Base-by-base conservation (phyloP, 2,888 invertebrate species). In the Suillia variegata region DNA sequence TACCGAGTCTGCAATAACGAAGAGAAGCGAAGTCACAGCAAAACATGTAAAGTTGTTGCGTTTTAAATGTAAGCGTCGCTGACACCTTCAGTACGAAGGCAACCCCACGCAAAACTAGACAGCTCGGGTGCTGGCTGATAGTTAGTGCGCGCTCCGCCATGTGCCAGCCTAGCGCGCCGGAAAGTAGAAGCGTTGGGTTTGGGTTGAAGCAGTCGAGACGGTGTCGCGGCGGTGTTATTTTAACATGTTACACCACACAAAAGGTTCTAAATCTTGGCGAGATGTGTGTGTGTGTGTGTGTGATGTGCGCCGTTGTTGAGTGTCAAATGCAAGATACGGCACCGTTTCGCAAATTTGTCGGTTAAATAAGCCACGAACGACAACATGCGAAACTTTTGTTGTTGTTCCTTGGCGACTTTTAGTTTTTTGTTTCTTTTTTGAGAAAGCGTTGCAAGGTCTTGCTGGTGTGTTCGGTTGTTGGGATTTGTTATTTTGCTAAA, bases 61-160 rank as follows among this genome's bases (percentile, higher is more conserved):
- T 38, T 45, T 13, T 45, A 45, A 8, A 4, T n/a, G 38, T 33
- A 33, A 12, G 33, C 17, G 12, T 49, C 12, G 13, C 20, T 31
- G 31, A 17, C 52, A 52, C 34, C 52, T 52, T 33, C n/a, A n/a
- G n/a, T n/a, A n/a, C n/a, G n/a, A n/a, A n/a, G 52, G 52, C 15
- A 34, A 52, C 13, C 52, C 52, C 52, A 52, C 52, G 34, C 52
- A 52, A 13, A 17, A 38, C 15, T 38, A 10, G n/a, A 6, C 10
- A 26, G 26, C 26, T n/a, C 26, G 5, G 38, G 4, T 45, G 45
- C 45, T 18, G 17, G 18, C 45, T 38, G n/a, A 13, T 31, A 8
- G 31, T 38, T 8, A 8, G 12, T 38, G 38, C 13, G 38, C 38
- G 12, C n/a, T 5, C n/a, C n/a, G 8, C n/a, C 38, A 38, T 13